phyloP scores from a whole-genome alignment of 2,797 vertebrate genomes.

The Phrynocephalus vlangalii region DNA sequence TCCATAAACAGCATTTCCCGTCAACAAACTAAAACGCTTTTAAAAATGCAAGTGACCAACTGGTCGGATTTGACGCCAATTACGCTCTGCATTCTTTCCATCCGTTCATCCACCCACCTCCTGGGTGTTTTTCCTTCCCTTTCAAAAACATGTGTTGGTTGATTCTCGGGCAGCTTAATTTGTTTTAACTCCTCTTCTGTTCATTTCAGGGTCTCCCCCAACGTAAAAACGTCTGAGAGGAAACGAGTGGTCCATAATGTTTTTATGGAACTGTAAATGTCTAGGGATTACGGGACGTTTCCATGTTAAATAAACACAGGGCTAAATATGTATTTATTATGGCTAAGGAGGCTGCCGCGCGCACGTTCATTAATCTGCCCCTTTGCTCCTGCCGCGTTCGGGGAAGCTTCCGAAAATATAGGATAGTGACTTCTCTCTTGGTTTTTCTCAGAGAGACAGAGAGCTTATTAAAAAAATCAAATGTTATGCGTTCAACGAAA shows the following conservation, averaged over 20 bases:
- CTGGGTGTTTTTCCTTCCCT: not conserved
- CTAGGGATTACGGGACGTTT: not conserved
- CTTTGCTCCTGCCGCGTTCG: not conserved
- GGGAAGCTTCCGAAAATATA: not conserved
- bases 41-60: not conserved
- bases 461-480: not conserved
- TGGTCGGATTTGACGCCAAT: not conserved
- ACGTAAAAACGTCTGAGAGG: not conserved
- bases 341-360: not conserved
- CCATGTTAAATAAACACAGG: conserved; percentile 23
- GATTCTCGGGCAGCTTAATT: not conserved
- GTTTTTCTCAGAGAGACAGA: not conserved
- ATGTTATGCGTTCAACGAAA: not conserved
- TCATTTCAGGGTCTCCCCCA: not conserved
- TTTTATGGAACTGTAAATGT: conserved; percentile 20
- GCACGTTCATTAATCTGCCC: not conserved
- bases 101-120: not conserved
- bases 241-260: not conserved
- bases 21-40: not conserved
- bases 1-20: not conserved
- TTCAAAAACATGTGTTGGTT: not conserved
- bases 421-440: not conserved
- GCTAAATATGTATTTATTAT: conserved; percentile 25
- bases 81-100: not conserved
- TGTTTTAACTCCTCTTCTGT: too few relatives aligned